Percentiles rank a stretch among this genome's conserved stretches.
Conservation (phyloP, 1,140 invertebrate genomes). For the Aphis craccivora region DNA sequence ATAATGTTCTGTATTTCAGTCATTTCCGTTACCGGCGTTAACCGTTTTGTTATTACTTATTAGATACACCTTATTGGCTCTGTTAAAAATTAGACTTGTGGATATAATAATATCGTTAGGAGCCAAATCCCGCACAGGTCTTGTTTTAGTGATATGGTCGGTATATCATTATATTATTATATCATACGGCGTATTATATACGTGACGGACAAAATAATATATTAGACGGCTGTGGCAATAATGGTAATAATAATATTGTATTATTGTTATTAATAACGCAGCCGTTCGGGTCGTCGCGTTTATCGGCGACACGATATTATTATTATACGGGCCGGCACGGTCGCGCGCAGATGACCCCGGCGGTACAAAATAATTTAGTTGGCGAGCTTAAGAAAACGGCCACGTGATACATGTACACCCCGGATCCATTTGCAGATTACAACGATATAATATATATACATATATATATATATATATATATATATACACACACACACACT, state of each 20-base stretch:
- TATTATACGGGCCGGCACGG: not conserved
- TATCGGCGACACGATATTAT: constrained; percentile 11
- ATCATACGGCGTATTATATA: too few species aligned
- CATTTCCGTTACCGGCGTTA: not conserved
- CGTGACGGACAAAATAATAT: not conserved
- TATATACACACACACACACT: too few species aligned
- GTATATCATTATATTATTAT: too few species aligned
- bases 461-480: too few species aligned
- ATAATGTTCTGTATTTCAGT: not conserved
- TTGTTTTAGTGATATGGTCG: too few species aligned
- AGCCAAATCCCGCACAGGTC: too few species aligned
- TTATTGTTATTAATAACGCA: not conserved
- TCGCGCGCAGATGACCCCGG: not conserved
- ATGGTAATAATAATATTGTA: not conserved
- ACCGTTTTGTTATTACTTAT: too few species aligned
- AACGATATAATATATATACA: not conserved
- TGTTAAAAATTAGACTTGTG: not conserved
- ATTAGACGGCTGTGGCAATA: not conserved
- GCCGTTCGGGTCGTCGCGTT: not conserved
- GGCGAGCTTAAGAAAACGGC: constrained; percentile 35
- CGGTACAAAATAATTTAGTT: constrained; percentile 33
- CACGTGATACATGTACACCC: not conserved
- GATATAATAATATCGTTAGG: too few species aligned
- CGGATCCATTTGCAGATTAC: constrained; percentile 49
- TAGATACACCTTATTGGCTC: too few species aligned